Percentiles rank a stretch among this genome's conserved stretches.
phyloP scores from a whole-genome alignment of 2,888 invertebrate genomes.

The Malthinus seriepunctatus region DNA sequence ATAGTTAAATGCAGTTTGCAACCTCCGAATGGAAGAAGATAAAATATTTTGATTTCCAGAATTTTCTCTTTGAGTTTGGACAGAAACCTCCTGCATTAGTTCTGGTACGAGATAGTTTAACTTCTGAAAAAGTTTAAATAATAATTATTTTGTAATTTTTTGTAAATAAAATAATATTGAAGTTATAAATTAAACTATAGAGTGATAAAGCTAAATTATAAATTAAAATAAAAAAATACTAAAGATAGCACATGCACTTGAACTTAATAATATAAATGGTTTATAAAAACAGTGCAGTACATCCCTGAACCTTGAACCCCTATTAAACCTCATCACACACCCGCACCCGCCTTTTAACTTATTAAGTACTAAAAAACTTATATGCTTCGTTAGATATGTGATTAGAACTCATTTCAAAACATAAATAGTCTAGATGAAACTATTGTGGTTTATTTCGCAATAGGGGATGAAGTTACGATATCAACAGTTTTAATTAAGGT shows the following conservation, averaged over 20 bases:
- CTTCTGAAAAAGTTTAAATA: no score
- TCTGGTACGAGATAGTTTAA: no score
- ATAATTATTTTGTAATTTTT: not conserved
- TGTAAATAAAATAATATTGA: not conserved
- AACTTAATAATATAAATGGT: constrained; percentile 16
- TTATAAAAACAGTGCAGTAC: constrained; percentile 19
- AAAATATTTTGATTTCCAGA: no score
- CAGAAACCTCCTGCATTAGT: no score
- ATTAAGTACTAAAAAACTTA: constrained; percentile 34
- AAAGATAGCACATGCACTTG: constrained; percentile 9
- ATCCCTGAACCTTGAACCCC: constrained; percentile 18
- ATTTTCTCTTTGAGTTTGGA: no score
- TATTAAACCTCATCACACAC: constrained; percentile 21
- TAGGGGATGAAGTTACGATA: constrained; percentile 18
- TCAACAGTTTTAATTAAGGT: constrained; percentile 16
- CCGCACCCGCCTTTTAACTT: constrained; percentile 31
- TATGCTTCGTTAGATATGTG: constrained; percentile 32
- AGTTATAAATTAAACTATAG: not conserved
- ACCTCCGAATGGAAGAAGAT: no score
- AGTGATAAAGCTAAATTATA: not conserved
- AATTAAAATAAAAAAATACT: constrained; percentile 7
- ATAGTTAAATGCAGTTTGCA: no score
- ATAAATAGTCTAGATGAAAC: constrained; percentile 19
- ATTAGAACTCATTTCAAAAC: constrained; percentile 30
- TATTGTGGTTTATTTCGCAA: constrained; percentile 30